Evolutionary conservation across 2,888 invertebrate species (phyloP).

Genomic region (Megaustenia siamemsis): DNA sequence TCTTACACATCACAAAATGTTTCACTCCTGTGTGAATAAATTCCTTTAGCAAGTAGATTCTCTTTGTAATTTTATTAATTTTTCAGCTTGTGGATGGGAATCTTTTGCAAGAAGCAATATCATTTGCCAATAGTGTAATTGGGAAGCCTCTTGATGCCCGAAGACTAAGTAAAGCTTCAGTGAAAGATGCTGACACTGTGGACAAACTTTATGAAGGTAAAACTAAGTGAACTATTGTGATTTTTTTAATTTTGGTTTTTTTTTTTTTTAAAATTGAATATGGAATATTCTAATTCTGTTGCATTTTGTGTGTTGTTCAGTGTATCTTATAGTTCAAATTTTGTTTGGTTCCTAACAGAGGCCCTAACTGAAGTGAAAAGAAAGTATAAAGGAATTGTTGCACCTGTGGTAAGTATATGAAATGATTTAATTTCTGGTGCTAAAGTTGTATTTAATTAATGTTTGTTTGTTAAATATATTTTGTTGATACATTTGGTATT

Average conservation of each 20-base stretch:
- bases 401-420: slow-evolving; percentile 74
- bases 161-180: slow-evolving; percentile 63
- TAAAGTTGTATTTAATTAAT: too few species aligned
- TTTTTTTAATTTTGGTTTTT: slow-evolving; percentile 1
- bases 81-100: slow-evolving; percentile 70
- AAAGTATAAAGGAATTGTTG: slow-evolving; percentile 70
- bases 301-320: too few species aligned
- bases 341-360: slow-evolving; percentile 60
- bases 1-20: too few species aligned
- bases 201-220: slow-evolving; percentile 65
- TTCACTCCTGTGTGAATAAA: too few species aligned
- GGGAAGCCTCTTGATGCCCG: slow-evolving; percentile 64
- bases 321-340: not conserved
- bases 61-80: not conserved
- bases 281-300: not conserved
- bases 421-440: too few species aligned
- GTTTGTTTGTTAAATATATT: too few species aligned
- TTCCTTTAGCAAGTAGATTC: too few species aligned
- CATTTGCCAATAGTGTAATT: slow-evolving; percentile 69
- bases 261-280: not conserved
- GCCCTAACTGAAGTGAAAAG: slow-evolving; percentile 67
- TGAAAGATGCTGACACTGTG: slow-evolving; percentile 64
- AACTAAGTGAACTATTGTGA: not conserved
- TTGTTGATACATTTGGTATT: too few species aligned
- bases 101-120: slow-evolving; percentile 68